These are phyloP conservation scores for Fulmarus glacialis DNA, from an alignment of 2,113 vertebrate genomes.

Conservation along the genomic window DNA sequence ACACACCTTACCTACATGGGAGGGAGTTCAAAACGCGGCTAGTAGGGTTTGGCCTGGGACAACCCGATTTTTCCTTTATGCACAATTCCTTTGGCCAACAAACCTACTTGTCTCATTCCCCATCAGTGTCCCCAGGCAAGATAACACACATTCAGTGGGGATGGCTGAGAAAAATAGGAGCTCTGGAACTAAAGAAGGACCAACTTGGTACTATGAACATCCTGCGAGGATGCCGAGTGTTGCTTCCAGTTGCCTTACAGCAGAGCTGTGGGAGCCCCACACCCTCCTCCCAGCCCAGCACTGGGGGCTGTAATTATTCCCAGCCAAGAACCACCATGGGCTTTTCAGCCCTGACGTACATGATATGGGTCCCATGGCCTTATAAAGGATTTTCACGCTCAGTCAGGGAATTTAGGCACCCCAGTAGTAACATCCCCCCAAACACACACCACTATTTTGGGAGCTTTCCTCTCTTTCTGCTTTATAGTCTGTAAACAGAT, in stretches of 20 bases:
- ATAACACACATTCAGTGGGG: accelerated
- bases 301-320: background rate
- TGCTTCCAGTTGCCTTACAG: background rate
- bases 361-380: accelerated
- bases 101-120: background rate
- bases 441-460: background rate
- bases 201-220: background rate
- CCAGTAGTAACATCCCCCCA: background rate
- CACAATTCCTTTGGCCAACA: background rate
- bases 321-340: background rate
- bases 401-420: background rate
- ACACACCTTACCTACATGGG: accelerated
- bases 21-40: accelerated
- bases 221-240: accelerated
- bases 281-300: background rate
- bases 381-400: background rate
- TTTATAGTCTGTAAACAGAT: background rate
- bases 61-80: background rate
- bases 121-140: background rate
- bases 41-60: background rate
- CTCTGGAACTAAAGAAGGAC: background rate
- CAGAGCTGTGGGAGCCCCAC: background rate
- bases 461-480: background rate
- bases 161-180: background rate
- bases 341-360: background rate